Evolutionary conservation across 2,797 vertebrate species (phyloP).

Genomic region (Tangara arthus): DNA sequence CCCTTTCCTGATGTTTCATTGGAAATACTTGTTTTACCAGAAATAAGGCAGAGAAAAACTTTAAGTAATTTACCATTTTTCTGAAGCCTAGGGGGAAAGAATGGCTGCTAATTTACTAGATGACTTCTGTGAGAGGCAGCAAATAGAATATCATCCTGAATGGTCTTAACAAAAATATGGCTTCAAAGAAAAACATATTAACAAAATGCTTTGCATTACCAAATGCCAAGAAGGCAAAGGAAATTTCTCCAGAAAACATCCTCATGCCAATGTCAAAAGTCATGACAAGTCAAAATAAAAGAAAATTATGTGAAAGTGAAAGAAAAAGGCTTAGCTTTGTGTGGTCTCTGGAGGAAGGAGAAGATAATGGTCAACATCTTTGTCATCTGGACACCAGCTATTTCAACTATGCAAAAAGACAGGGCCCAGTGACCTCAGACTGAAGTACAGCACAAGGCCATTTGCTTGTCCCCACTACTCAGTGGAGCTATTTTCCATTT

Average conservation of each 20-base stretch:
- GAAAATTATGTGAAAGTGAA: constrained; percentile 9
- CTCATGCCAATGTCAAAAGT: constrained; percentile 21
- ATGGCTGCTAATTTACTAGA: not conserved
- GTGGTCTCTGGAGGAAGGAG: constrained; percentile 2
- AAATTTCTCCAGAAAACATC: constrained; percentile 19
- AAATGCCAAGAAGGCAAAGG: not conserved
- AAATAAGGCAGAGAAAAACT: not conserved
- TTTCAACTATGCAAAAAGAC: constrained; percentile 11
- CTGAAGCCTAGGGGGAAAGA: not conserved
- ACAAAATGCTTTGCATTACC: not conserved
- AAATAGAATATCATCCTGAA: not conserved
- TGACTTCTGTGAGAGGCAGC: not conserved
- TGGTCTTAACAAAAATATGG: not conserved
- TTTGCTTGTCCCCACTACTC: not conserved
- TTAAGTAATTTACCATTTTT: not conserved
- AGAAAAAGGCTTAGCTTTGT: constrained; percentile 34
- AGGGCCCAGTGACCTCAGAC: not conserved
- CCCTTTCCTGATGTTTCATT: not conserved
- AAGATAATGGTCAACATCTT: constrained; percentile 45
- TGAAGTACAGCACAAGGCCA: constrained; percentile 10
- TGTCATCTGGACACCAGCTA: constrained; percentile 34
- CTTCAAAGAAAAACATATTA: not conserved
- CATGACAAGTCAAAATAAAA: not conserved
- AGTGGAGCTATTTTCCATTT: constrained; percentile 6
- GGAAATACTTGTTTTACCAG: not conserved